Conservation (phyloP, 2,113 vertebrate genomes). For the Clarias gariepinus region DNA sequence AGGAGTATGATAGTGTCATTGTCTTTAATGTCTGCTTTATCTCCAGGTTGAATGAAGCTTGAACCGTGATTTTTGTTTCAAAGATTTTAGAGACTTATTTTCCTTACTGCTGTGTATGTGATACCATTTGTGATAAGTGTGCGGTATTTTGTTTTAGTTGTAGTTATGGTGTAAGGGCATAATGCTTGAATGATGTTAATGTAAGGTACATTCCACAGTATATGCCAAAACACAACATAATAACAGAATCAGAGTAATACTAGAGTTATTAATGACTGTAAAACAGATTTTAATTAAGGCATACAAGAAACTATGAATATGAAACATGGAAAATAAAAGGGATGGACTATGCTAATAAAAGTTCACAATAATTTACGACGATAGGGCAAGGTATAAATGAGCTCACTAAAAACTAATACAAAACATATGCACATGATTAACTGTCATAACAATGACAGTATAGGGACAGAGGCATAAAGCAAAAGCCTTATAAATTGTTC, state of each 20-base stretch:
- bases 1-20: conserved; percentile 25
- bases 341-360: not conserved
- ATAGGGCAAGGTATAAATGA: not conserved
- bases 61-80: not conserved
- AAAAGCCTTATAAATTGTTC: not conserved
- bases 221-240: not conserved
- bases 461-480: not conserved
- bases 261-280: not conserved
- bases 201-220: not conserved
- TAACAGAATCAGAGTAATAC: not conserved
- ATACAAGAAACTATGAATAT: not conserved
- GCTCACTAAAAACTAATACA: not conserved
- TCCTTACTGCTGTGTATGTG: not conserved
- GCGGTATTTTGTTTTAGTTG: not conserved
- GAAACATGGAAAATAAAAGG: not conserved
- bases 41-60: not conserved
- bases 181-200: not conserved
- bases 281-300: not conserved
- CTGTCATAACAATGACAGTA: not conserved
- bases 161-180: not conserved
- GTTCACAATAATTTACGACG: not conserved
- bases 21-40: not conserved
- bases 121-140: not conserved
- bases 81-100: not conserved
- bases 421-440: not conserved